phyloP scores from a whole-genome alignment of 2,113 vertebrate genomes.

The Eolophus roseicapilla region DNA sequence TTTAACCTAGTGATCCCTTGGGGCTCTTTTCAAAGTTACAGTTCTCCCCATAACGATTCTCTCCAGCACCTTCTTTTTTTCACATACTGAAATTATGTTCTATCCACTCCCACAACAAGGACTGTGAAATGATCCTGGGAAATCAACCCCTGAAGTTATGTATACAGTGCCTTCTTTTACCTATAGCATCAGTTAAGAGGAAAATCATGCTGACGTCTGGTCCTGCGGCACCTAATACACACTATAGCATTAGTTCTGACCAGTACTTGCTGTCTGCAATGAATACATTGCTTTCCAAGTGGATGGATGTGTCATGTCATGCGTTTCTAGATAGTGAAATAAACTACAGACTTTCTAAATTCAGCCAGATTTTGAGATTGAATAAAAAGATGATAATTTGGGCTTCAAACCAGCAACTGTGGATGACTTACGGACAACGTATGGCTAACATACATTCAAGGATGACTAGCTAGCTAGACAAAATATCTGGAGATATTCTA shows the following conservation, averaged over 20 bases:
- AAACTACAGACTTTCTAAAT: background rate
- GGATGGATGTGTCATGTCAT: background rate
- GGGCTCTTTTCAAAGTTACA: background rate
- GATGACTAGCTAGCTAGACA: background rate
- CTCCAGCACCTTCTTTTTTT: background rate
- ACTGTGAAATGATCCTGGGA: background rate
- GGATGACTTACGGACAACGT: background rate
- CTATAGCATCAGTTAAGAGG: background rate
- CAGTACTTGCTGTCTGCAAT: background rate
- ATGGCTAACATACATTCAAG: background rate
- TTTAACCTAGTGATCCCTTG: background rate
- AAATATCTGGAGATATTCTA: background rate
- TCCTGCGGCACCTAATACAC: background rate
- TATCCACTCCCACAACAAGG: background rate
- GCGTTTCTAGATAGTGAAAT: background rate
- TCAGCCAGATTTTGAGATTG: background rate
- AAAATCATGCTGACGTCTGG: background rate
- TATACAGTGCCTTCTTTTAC: background rate
- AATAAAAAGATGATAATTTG: background rate
- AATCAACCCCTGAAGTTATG: background rate
- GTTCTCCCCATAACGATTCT: background rate
- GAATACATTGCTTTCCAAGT: background rate
- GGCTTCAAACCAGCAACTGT: background rate
- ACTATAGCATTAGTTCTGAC: background rate
- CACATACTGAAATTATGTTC: background rate